Conservation (phyloP, 2,113 vertebrate species). For the Leptocoma aspasia region DNA sequence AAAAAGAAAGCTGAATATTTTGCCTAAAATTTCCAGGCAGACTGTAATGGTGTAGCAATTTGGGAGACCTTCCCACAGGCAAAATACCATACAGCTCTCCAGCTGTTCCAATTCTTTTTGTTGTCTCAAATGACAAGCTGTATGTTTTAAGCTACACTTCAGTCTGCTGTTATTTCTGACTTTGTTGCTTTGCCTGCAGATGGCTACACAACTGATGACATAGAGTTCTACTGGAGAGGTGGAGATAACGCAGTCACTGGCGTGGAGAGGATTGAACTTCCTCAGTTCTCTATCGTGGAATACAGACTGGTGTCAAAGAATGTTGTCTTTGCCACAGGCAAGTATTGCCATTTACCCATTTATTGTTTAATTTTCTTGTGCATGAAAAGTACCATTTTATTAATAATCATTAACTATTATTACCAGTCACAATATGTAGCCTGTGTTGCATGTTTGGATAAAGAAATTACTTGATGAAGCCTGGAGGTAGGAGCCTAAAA, state of each 20-base stretch:
- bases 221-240: conserved; percentile 98
- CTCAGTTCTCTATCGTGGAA: conserved; percentile 96
- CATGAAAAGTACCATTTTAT: not conserved
- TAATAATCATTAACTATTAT: not conserved
- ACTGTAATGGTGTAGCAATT: not conserved
- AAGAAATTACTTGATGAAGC: not conserved
- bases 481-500: not conserved
- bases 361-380: not conserved
- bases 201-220: conserved; percentile 97
- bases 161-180: not conserved
- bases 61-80: not conserved
- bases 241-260: conserved; percentile 91
- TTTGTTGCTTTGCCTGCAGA: conserved; percentile 74
- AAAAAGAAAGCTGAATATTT: not conserved
- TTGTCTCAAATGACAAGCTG: not conserved
- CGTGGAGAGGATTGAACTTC: conserved; percentile 92
- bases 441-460: not conserved
- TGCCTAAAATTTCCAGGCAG: not conserved
- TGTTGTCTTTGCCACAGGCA: conserved; percentile 97
- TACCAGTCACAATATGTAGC: not conserved
- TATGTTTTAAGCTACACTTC: not conserved
- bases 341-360: not conserved
- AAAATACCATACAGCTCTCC: not conserved
- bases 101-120: not conserved
- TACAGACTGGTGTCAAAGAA: conserved; percentile 95